Percentiles rank a stretch among this genome's conserved stretches.
phyloP scores from a whole-genome alignment of 2,888 invertebrate species.

The Meteorus colon region DNA sequence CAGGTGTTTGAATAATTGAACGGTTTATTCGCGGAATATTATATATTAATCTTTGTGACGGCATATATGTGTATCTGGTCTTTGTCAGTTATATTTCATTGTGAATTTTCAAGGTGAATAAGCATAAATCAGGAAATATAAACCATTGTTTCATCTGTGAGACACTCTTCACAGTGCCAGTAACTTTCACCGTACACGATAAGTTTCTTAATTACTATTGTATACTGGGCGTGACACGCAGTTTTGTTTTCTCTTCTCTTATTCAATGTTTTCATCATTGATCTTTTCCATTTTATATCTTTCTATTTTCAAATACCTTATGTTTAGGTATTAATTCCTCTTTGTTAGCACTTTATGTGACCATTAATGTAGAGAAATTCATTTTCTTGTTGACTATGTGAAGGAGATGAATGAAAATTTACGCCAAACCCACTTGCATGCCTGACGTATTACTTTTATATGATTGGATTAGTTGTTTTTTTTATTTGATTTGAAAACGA shows the following conservation, averaged over 20 bases:
- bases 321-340: neutral
- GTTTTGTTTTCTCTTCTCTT: neutral
- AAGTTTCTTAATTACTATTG: constrained; percentile 48
- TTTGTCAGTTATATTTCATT: neutral
- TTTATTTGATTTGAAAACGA: no score
- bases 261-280: neutral
- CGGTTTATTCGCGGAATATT: neutral
- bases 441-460: no score
- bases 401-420: no score
- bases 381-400: no score
- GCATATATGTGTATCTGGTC: neutral
- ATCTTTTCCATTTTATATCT: neutral
- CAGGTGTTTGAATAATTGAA: constrained; percentile 15
- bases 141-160: constrained; percentile 13
- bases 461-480: no score
- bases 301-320: neutral
- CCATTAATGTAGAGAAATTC: no score
- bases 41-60: neutral
- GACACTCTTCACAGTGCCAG: constrained; percentile 17
- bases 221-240: neutral
- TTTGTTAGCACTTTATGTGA: no score
- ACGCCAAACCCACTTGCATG: no score
- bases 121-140: neutral
- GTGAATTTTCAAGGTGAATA: neutral
- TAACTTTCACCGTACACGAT: constrained; percentile 49